Evolutionary conservation across 2,797 vertebrate genomes (phyloP).

Genomic region (Eremophila alpestris): DNA sequence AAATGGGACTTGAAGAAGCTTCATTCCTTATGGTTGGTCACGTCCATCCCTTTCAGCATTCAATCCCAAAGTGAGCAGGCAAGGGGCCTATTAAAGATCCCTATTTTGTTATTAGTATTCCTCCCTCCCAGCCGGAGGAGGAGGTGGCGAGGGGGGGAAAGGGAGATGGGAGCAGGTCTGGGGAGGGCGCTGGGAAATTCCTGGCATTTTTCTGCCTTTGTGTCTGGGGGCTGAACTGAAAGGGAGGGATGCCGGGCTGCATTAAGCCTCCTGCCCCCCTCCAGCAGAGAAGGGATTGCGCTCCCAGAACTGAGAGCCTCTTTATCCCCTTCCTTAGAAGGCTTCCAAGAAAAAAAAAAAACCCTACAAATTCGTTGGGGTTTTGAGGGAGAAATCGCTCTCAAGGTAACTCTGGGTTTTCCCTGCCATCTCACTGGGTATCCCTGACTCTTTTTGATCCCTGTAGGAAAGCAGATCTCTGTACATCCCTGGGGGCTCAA

Average conservation of each 20-base stretch:
- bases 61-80: background rate
- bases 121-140: background rate
- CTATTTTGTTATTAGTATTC: conserved; percentile 14
- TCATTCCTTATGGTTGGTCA: conserved; percentile 24
- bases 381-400: background rate
- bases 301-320: background rate
- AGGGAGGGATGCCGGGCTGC: conserved; percentile 50
- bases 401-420: background rate
- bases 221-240: conserved; percentile 72
- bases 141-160: background rate
- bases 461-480: background rate
- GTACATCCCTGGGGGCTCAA: background rate
- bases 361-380: background rate
- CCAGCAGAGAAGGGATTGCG: conserved; percentile 57
- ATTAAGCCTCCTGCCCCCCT: conserved; percentile 48
- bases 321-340: background rate
- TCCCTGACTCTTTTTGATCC: background rate
- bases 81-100: background rate
- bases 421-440: background rate
- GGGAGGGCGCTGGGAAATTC: conserved; percentile 75
- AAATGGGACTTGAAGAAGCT: background rate
- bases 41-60: conserved; percentile 4
- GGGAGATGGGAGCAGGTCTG: conserved; percentile 45
- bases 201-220: conserved; percentile 78
- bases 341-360: background rate